These are phyloP conservation scores for Aricia agestis DNA, from an alignment of 1,140 invertebrate species.

Conservation along the genomic window DNA sequence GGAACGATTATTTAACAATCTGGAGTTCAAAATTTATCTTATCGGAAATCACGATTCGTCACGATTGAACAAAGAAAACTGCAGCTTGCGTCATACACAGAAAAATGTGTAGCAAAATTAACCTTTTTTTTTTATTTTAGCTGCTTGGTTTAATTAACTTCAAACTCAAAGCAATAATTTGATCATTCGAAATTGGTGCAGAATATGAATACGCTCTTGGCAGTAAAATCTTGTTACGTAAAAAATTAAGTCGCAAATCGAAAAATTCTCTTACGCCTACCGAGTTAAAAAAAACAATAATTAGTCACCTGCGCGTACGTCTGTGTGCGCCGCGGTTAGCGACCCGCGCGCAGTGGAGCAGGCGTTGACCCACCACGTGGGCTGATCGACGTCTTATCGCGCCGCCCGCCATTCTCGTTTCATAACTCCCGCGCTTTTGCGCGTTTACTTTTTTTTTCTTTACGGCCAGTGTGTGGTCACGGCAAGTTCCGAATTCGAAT, in stretches of 20 bases:
- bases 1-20: not conserved
- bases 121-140: too few species aligned
- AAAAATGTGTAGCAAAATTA: not conserved
- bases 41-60: not conserved
- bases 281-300: conserved; percentile 38
- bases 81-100: not conserved
- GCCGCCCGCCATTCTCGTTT: conserved; percentile 49
- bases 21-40: conserved; percentile 1
- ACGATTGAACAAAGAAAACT: not conserved
- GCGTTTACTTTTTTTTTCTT: conserved; percentile 32
- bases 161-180: too few species aligned
- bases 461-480: not conserved
- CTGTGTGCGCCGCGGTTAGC: conserved; percentile 42
- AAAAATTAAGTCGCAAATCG: not conserved
- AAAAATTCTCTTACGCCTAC: conserved; percentile 20
- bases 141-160: too few species aligned
- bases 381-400: conserved; percentile 50
- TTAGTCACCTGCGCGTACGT: conserved; percentile 46
- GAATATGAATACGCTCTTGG: not conserved
- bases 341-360: conserved; percentile 63
- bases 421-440: conserved; percentile 43
- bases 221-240: not conserved
- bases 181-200: too few species aligned
- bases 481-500: conserved; percentile 7
- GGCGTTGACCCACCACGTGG: conserved; percentile 70